Conservation (phyloP, 2,888 invertebrate species). For the Drosophila flavopinicola region DNA sequence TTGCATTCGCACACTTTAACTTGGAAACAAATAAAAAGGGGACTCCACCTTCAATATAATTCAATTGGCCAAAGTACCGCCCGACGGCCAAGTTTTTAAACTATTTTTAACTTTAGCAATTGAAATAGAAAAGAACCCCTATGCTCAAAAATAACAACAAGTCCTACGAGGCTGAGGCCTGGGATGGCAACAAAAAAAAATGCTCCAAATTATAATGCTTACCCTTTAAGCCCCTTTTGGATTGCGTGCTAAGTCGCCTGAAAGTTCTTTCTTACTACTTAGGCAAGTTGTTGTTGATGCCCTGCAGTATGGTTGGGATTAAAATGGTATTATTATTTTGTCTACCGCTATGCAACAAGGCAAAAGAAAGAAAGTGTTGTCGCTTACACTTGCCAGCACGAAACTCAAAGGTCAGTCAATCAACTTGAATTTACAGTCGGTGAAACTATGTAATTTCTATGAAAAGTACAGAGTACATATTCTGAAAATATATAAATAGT, state of each 20-base stretch:
- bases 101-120: conserved; percentile 72
- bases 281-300: conserved; percentile 60
- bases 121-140: conserved; percentile 28
- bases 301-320: conserved; percentile 42
- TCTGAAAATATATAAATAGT: background rate
- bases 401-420: conserved; percentile 6
- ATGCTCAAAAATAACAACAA: conserved; percentile 21
- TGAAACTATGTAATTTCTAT: too few relatives aligned
- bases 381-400: conserved; percentile 3
- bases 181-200: conserved; percentile 39
- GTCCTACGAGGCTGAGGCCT: background rate
- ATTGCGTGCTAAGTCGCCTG: conserved; percentile 75
- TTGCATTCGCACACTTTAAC: conserved; percentile 51
- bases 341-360: conserved; percentile 41
- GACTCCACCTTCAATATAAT: conserved; percentile 58
- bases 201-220: conserved; percentile 75
- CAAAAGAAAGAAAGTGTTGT: conserved; percentile 8
- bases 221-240: conserved; percentile 75
- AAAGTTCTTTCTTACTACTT: conserved; percentile 65
- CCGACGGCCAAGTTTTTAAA: conserved; percentile 54
- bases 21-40: conserved; percentile 4
- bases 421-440: background rate
- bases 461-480: too few relatives aligned
- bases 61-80: conserved; percentile 55
- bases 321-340: conserved; percentile 62